Evolutionary conservation across 2,797 vertebrate genomes (phyloP), one percentile per base, ranked within the genome.

Genomic region (Coranthus polyacanthus): DNA sequence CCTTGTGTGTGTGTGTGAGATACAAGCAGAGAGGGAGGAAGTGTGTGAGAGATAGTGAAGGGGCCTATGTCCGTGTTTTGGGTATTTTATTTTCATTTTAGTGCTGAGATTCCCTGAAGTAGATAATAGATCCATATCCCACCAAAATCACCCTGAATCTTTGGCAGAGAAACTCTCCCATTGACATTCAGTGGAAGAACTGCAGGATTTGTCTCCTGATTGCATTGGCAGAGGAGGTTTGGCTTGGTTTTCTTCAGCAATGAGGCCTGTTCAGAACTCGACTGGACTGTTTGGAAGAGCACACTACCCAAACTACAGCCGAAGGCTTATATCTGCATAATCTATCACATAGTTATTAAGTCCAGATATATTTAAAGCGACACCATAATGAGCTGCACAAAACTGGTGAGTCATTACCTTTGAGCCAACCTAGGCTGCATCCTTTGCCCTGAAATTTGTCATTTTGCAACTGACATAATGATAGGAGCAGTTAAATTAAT

Each of bases 161-260:
- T 68, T 72, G 56, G 17, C 55, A 49, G 50, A 49, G 26, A 67
- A 39, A 72, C 52, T 50, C 57, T 59, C 38, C 7, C 52, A 43
- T 47, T 65, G 62, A 54, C 39, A 68, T 67, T 72, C 41, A 37
- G 15, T 61, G 41, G 63, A 65, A 46, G 21, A 56, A 32, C 53
- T 67, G 18, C 50, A 32, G 46, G 37, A 65, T 69, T 67, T 70
- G n/a, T 38, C 36, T 53, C 32, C 42, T 37, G 24, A 55, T 77
- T 57, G 15, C 51, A 32, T 18, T 44, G 8, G 4, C 45, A 26
- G 62, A 47, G 51, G 5, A 10, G 49, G 67, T 6, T 29, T 52
- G 16, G 34, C 38, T 63, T 26, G 3, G 12, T 13, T 16, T 50
- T 32, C 8, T 34, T 7, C 16, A 12, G 49, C 22, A 49, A 17